phyloP scores from a whole-genome alignment of 2,113 vertebrate species.

The Heloderma charlesbogerti region DNA sequence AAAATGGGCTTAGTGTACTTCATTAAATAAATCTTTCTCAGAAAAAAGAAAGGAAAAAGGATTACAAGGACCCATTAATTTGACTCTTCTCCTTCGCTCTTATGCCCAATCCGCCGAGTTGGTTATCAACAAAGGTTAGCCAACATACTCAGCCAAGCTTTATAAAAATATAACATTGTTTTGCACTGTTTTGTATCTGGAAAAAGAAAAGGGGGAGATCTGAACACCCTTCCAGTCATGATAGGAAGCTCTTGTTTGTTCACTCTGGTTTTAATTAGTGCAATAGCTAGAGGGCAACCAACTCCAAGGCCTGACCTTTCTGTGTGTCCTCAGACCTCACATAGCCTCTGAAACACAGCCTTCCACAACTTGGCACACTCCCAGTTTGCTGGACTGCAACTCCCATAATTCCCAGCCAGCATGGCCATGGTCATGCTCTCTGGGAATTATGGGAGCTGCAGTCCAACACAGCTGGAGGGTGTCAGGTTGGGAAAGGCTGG shows the following conservation, averaged over 20 bases:
- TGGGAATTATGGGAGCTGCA: no score
- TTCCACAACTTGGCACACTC: no score
- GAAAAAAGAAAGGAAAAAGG: neutral
- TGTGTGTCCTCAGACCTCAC: neutral
- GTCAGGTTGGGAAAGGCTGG: no score
- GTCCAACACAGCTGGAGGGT: no score
- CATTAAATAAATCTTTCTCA: slow-evolving; percentile 28
- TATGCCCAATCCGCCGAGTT: neutral
- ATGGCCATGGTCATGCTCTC: no score
- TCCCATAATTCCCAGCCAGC: no score
- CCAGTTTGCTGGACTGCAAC: no score
- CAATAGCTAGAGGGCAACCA: neutral
- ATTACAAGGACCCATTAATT: neutral
- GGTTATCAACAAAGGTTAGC: slow-evolving; percentile 9
- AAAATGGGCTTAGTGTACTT: slow-evolving; percentile 42
- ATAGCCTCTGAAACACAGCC: neutral
- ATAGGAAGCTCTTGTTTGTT: neutral
- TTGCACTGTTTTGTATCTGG: slow-evolving; percentile 12
- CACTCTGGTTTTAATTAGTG: neutral
- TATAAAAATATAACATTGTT: slow-evolving; percentile 10
- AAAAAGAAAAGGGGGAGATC: neutral
- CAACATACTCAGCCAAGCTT: neutral
- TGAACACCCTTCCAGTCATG: neutral
- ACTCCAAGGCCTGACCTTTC: neutral
- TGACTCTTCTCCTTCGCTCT: neutral